Evolutionary conservation across 37 sponge, comb jelly and placozoan genomes (phyloP).

Genomic region (Diacarnus erythraeanus): DNA sequence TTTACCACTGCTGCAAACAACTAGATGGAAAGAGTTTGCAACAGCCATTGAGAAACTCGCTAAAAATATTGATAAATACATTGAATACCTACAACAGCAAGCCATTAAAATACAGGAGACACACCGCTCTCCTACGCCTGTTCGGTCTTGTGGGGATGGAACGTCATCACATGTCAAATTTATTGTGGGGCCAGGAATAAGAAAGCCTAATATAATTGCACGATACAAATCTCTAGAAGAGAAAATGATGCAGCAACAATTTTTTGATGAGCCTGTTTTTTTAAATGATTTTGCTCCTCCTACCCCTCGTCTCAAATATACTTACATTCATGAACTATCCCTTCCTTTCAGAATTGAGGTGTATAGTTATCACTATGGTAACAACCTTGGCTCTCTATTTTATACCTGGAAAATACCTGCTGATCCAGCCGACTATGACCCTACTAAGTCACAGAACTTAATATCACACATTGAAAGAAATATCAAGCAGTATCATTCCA

Average conservation of each 20-base stretch:
- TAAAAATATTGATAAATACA: not conserved
- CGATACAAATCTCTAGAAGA: not conserved
- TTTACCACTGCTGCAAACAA: not conserved
- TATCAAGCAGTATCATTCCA: not conserved
- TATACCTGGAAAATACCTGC: not conserved
- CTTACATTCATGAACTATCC: constrained; percentile 2
- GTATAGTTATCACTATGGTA: not conserved
- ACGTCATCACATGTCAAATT: not conserved
- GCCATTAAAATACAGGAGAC: not conserved
- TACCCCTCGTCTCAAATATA: not conserved
- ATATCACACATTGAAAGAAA: not conserved
- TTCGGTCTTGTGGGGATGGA: not conserved
- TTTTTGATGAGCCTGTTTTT: not conserved
- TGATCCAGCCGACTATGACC: not conserved
- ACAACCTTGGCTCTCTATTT: constrained; percentile 2
- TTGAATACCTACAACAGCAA: not conserved
- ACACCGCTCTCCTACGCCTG: not conserved
- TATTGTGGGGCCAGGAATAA: not conserved
- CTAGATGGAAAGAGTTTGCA: not conserved
- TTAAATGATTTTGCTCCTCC: constrained; percentile 7
- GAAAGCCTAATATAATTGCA: not conserved
- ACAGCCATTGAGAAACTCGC: not conserved
- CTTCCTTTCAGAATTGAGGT: not conserved
- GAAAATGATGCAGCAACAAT: not conserved
- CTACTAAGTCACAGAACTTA: not conserved